phyloP scores from a whole-genome alignment of 2,797 vertebrate genomes.

The Myotis planiceps region DNA sequence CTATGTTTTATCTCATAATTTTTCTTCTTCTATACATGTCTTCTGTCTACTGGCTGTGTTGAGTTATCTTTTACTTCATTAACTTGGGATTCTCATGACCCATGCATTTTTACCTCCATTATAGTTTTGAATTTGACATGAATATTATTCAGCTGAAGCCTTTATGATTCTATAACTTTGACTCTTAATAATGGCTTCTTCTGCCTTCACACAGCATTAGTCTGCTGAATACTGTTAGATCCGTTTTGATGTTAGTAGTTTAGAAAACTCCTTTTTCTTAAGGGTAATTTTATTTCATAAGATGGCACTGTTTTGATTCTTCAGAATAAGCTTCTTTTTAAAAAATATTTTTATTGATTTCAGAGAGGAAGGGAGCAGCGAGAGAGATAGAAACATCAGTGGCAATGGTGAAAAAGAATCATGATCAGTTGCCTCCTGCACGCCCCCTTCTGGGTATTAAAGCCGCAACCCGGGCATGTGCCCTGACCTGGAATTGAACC shows the following conservation, averaged over 20 bases:
- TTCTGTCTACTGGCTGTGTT: not conserved
- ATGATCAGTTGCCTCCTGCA: too few species aligned
- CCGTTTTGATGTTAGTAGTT: not conserved
- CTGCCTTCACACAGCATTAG: not conserved
- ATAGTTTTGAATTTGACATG: conserved; percentile 28
- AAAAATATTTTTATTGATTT: too few species aligned
- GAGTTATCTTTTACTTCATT: conserved; percentile 9
- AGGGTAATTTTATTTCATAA: conserved; percentile 27
- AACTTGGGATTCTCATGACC: not conserved
- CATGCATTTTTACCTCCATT: not conserved
- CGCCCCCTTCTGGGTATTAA: too few species aligned
- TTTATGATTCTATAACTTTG: conserved; percentile 3
- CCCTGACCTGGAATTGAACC: too few species aligned
- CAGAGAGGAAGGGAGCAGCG: too few species aligned
- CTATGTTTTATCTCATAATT: not conserved
- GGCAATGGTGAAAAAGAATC: too few species aligned
- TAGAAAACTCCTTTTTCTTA: conserved; percentile 28
- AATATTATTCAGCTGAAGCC: not conserved
- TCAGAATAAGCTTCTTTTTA: not conserved
- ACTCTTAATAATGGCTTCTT: not conserved
- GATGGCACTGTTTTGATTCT: not conserved
- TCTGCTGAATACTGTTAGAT: not conserved
- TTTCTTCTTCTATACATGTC: not conserved
- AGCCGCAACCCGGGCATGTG: too few species aligned
- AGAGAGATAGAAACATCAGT: too few species aligned